These are phyloP conservation scores for Aldrovandia affinis DNA, from an alignment of 2,797 vertebrate genomes.

Conservation along the genomic window DNA sequence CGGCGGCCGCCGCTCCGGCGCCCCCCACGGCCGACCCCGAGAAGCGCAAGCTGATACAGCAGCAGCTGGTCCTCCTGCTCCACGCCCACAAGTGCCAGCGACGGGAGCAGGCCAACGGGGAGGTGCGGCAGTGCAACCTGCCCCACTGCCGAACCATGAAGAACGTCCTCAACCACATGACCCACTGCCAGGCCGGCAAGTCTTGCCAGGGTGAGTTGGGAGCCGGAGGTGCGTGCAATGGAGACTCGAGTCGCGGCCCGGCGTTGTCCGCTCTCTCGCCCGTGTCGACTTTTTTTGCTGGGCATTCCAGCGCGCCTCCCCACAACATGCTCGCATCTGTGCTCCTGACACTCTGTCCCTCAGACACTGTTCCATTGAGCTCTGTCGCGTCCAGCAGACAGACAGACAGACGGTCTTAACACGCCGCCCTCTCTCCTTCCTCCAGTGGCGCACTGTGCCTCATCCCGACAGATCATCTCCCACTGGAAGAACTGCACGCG, in stretches of 20 bases:
- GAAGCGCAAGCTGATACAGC: conserved; percentile 97
- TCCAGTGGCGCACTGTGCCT: conserved; percentile 90
- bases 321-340: neutral
- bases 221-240: neutral
- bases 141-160: conserved; percentile 98
- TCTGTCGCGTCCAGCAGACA: neutral
- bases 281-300: neutral
- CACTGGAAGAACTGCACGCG: conserved; percentile 99
- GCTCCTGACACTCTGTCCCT: neutral
- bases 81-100: conserved; percentile 98
- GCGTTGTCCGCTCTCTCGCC: neutral
- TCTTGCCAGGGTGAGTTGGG: conserved; percentile 93
- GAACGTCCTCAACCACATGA: conserved; percentile 99
- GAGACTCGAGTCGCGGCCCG: neutral
- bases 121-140: conserved; percentile 92
- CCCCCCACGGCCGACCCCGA: conserved; percentile 95
- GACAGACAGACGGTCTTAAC: neutral
- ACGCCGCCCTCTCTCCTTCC: neutral
- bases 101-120: conserved; percentile 92
- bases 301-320: neutral
- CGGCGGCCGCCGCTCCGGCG: conserved; percentile 79
- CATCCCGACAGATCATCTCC: conserved; percentile 98
- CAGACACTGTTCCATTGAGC: neutral
- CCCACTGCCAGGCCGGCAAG: conserved; percentile 97
- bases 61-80: conserved; percentile 93